Evolutionary conservation across 2,797 vertebrate genomes (phyloP).

Genomic region (Rhadinocentrus ornatus): DNA sequence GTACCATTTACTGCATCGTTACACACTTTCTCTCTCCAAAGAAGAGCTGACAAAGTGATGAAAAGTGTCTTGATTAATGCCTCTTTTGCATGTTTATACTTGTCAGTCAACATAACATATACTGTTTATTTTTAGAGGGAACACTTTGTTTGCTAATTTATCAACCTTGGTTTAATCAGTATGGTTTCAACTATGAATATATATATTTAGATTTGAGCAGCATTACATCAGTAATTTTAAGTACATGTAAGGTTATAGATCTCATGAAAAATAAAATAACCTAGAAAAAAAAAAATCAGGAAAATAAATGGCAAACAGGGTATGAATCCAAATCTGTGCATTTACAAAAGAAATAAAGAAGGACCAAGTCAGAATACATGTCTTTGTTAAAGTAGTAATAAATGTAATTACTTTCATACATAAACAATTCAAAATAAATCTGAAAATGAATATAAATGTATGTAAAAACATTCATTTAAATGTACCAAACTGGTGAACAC

Average conservation of each 20-base stretch:
- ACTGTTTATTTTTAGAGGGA: background rate
- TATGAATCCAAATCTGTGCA: background rate
- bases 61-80: constrained; percentile 42
- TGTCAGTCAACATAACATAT: constrained; percentile 21
- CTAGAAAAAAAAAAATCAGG: too few species aligned
- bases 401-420: too few species aligned
- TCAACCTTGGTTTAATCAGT: background rate
- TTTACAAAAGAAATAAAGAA: background rate
- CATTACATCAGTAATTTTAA: too few species aligned
- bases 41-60: constrained; percentile 27
- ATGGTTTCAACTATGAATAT: too few species aligned
- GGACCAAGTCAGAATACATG: background rate
- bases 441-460: background rate
- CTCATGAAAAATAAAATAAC: too few species aligned
- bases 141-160: constrained; percentile 10
- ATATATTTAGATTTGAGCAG: too few species aligned
- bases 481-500: too few species aligned
- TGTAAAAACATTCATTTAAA: background rate
- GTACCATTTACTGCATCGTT: constrained; percentile 40
- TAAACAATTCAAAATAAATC: background rate
- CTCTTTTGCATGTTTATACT: background rate
- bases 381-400: too few species aligned
- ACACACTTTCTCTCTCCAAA: constrained; percentile 21
- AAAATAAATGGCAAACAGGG: background rate
- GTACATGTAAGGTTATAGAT: constrained; percentile 19